phyloP scores from a whole-genome alignment of 2,797 vertebrate genomes.

The Caiman crocodilus region DNA sequence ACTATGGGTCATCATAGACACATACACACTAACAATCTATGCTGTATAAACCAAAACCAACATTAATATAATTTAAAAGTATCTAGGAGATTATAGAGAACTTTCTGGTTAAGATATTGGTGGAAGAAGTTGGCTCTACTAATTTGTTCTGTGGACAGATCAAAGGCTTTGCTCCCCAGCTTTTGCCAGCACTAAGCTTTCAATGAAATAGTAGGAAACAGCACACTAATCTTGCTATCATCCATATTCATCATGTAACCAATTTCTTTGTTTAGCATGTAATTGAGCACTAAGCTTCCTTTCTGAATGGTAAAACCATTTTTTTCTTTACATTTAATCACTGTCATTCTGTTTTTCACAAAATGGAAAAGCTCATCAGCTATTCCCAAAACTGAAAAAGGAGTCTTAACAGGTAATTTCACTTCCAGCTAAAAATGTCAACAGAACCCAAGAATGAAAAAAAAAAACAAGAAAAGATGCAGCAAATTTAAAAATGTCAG shows the following conservation, averaged over 20 bases:
- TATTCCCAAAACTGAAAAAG: neutral
- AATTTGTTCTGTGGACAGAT: neutral
- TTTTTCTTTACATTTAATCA: neutral
- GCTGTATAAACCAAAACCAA: neutral
- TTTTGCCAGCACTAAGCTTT: neutral
- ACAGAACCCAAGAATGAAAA: too few species aligned
- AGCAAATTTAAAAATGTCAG: neutral
- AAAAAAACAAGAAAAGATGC: too few species aligned
- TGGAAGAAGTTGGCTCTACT: neutral
- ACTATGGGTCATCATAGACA: neutral
- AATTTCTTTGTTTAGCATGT: neutral
- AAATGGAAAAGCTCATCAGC: neutral
- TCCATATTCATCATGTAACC: neutral
- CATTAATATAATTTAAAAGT: neutral
- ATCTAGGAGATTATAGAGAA: neutral
- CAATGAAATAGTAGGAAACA: neutral
- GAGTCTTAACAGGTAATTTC: neutral
- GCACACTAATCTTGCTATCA: too few species aligned
- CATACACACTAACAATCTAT: neutral
- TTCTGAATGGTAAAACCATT: neutral
- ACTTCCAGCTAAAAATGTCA: neutral
- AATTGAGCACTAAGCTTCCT: neutral
- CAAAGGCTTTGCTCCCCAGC: neutral
- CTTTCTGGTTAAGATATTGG: neutral
- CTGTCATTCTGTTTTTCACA: neutral